phyloP scores from a whole-genome alignment of 2,113 vertebrate species.

The Mirounga angustirostris region DNA sequence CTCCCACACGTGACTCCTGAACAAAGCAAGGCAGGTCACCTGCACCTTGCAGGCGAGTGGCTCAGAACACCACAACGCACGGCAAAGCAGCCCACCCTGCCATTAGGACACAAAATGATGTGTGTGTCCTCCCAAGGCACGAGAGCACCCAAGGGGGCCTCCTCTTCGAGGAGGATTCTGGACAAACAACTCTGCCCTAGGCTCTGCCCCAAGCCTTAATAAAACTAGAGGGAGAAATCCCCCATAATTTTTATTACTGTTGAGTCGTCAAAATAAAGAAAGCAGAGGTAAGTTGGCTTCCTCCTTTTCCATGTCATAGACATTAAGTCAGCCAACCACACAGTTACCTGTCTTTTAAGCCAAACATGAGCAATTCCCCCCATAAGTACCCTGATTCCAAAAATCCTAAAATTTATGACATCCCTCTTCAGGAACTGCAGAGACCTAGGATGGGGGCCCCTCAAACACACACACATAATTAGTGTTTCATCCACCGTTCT shows the following conservation, averaged over 20 bases:
- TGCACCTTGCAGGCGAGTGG: neutral
- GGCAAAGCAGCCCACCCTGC: neutral
- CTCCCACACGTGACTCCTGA: neutral
- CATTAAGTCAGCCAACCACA: neutral
- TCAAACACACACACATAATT: slow-evolving; percentile 40
- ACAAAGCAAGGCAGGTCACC: slow-evolving; percentile 34
- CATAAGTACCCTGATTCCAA: neutral
- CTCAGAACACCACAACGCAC: neutral
- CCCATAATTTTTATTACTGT: neutral
- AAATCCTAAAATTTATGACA: neutral
- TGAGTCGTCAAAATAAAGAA: slow-evolving; percentile 15
- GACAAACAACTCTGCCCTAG: neutral
- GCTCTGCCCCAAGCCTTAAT: neutral
- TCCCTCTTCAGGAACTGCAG: slow-evolving; percentile 17
- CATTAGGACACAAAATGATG: neutral
- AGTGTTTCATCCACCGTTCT: slow-evolving; percentile 71
- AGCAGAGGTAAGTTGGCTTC: neutral
- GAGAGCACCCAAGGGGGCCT: neutral
- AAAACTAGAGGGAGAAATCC: neutral
- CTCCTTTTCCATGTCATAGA: neutral
- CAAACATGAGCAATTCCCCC: neutral
- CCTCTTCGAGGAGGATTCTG: neutral
- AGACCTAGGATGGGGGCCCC: neutral
- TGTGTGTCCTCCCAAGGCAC: no score
- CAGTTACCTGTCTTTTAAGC: slow-evolving; percentile 1